Conservation (phyloP, 2,888 invertebrate species). For the Eupsilia transversa region DNA sequence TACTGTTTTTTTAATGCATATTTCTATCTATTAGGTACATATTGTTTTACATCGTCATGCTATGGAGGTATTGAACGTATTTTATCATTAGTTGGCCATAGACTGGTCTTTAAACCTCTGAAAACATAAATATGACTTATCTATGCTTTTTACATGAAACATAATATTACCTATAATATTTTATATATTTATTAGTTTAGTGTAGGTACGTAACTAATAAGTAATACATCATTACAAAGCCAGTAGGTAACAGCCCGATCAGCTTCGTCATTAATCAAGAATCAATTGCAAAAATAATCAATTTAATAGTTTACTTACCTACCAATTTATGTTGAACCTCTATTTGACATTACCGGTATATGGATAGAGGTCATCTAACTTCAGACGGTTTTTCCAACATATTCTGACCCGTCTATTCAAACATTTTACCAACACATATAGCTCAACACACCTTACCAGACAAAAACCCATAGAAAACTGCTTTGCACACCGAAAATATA, state of each 20-base stretch:
- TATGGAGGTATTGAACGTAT: neutral
- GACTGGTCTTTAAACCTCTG: neutral
- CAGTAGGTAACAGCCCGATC: neutral
- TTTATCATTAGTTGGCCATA: neutral
- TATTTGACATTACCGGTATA: neutral
- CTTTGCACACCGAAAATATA: slow-evolving; percentile 24
- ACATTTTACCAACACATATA: neutral
- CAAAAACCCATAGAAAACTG: slow-evolving; percentile 27
- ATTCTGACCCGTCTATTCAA: neutral
- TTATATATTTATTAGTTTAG: no score
- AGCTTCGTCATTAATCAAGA: neutral
- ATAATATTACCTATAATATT: no score
- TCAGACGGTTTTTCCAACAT: neutral
- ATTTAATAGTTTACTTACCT: neutral
- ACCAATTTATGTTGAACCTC: slow-evolving; percentile 5
- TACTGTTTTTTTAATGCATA: neutral
- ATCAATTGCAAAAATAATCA: neutral
- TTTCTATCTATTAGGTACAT: neutral
- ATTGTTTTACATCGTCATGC: neutral
- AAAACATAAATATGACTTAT: neutral
- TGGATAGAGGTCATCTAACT: slow-evolving; percentile 17
- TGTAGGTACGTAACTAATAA: neutral
- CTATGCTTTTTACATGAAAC: neutral
- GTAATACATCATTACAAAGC: neutral
- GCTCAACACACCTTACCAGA: slow-evolving; percentile 22